Conservation (phyloP, 2,113 vertebrate species). For the Gasterosteus nipponicus region DNA sequence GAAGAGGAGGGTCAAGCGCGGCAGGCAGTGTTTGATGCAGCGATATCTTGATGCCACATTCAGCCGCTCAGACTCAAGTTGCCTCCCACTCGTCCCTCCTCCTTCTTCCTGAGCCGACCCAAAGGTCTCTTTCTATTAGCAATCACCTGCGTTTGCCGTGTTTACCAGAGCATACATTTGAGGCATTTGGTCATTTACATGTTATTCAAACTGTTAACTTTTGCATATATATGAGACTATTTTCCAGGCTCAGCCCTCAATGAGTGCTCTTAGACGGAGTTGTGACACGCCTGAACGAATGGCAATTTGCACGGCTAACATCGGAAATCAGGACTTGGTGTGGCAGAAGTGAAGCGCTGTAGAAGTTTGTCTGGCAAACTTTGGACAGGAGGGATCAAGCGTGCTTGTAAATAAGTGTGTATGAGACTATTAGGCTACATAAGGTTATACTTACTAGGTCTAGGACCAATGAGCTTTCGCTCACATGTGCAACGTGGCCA, state of each 20-base stretch:
- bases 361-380: constrained; percentile 30
- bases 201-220: constrained; percentile 63
- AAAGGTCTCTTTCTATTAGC: constrained; percentile 50
- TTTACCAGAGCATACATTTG: constrained; percentile 62
- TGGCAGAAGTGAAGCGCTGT: constrained; percentile 7
- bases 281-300: constrained; percentile 55
- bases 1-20: background rate
- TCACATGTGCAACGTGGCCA: background rate
- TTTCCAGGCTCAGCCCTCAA: constrained; percentile 54
- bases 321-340: constrained; percentile 32
- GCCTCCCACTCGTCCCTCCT: constrained; percentile 21
- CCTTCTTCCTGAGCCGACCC: constrained; percentile 40
- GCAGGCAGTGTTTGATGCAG: no score
- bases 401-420: background rate
- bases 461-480: background rate
- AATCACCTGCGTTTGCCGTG: constrained; percentile 52
- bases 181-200: constrained; percentile 61
- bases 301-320: constrained; percentile 41
- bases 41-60: constrained; percentile 16
- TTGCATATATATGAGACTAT: constrained; percentile 73
- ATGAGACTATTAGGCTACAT: background rate
- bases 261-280: constrained; percentile 60
- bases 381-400: constrained; percentile 17
- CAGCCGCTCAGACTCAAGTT: constrained; percentile 18
- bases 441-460: background rate